phyloP scores from a whole-genome alignment of 2,113 vertebrate species.

The Pungitius pungitius region DNA sequence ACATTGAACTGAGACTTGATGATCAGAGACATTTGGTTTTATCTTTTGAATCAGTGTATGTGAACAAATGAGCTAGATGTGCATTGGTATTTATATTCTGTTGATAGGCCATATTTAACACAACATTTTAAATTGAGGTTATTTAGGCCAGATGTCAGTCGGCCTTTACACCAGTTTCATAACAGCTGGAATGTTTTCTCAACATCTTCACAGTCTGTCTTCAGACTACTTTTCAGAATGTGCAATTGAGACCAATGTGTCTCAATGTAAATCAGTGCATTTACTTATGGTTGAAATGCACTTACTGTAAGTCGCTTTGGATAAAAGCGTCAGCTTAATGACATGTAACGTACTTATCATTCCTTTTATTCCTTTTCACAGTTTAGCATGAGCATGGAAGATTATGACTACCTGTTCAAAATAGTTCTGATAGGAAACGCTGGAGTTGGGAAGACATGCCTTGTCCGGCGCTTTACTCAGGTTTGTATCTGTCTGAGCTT shows the following conservation, averaged over 20 bases:
- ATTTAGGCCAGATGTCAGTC: constrained; percentile 16
- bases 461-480: constrained; percentile 98
- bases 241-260: background rate
- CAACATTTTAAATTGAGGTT: background rate
- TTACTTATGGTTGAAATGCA: background rate
- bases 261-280: background rate
- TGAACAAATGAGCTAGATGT: background rate
- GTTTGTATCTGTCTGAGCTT: constrained; percentile 74
- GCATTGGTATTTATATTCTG: background rate
- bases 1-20: background rate
- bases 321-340: too few species aligned
- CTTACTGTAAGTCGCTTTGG: too few species aligned
- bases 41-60: background rate
- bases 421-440: constrained; percentile 99
- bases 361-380: constrained; percentile 63
- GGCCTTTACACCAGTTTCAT: background rate
- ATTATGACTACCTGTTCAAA: constrained; percentile 99
- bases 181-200: constrained; percentile 9
- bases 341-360: too few species aligned
- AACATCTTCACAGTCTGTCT: background rate
- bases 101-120: background rate
- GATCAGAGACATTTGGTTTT: background rate
- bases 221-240: background rate
- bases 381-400: constrained; percentile 98
- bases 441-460: constrained; percentile 99